phyloP scores from a whole-genome alignment of 2,888 invertebrate genomes.

The Ennomos fuscantarius region DNA sequence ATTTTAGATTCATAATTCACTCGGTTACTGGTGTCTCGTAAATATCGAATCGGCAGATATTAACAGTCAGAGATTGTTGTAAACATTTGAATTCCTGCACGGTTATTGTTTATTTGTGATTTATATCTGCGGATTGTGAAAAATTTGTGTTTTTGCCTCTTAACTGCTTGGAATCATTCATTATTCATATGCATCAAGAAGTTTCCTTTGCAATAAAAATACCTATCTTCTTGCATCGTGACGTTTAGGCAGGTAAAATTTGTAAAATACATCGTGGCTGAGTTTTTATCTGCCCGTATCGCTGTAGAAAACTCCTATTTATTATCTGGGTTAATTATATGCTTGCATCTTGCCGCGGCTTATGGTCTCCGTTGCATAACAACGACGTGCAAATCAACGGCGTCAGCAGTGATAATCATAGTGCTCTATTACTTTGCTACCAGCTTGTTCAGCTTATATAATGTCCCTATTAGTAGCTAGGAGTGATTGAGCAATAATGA shows the following conservation, averaged over 20 bases:
- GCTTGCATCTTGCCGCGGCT: conserved; percentile 37
- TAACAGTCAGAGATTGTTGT: conserved; percentile 12
- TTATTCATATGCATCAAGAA: neutral
- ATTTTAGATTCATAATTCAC: conserved; percentile 52
- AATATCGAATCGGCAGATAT: conserved; percentile 28
- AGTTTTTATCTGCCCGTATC: conserved; percentile 22
- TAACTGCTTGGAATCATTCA: conserved; percentile 2
- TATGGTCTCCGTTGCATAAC: conserved; percentile 52
- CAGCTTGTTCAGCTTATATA: conserved; percentile 46
- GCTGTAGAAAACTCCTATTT: conserved; percentile 35
- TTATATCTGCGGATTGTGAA: conserved; percentile 6
- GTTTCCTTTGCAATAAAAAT: conserved; percentile 20
- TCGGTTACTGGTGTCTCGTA: conserved; percentile 38
- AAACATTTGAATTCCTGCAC: conserved; percentile 27
- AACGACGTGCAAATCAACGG: conserved; percentile 42
- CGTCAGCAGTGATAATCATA: conserved; percentile 39
- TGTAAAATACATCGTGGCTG: conserved; percentile 8
- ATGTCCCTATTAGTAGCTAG: conserved; percentile 34
- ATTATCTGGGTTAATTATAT: conserved; percentile 41
- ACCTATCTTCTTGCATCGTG: neutral
- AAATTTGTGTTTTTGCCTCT: conserved; percentile 9
- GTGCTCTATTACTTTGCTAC: conserved; percentile 52
- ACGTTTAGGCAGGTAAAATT: conserved; percentile 7
- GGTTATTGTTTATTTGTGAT: conserved; percentile 14
- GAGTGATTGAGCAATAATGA: conserved; percentile 20